Evolutionary conservation across 2,113 vertebrate genomes (phyloP), one percentile per base, ranked within the genome.

Genomic region (Hypocryptadius cinnamomeus): DNA sequence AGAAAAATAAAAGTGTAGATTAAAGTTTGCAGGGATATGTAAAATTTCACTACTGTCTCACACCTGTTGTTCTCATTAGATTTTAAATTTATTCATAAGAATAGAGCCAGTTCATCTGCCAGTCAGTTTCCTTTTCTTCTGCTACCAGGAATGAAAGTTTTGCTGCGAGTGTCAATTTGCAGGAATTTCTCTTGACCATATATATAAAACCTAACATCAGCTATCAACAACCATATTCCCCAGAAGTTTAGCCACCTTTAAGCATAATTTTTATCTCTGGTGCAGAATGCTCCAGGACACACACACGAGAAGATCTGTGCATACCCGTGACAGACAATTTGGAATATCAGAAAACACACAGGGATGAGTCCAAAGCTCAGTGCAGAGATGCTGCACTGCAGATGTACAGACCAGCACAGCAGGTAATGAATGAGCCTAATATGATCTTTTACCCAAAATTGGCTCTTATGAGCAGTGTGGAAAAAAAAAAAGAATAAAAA

Each of bases 1-100:
- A 95, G 81, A 91, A 89, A 93, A 91, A 90, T 57, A 89, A 87
- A 91, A 87, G 24, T 35, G 33, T 65, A 73, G 64, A 95, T 85
- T 78, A 85, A 95, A 90, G 85, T 64, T 39, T 59, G 65, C 59
- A 27, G 63, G 35, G 21, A 20, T 60, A 56, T 61, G 30, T 50
- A 65, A 94, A 87, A 90, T 76, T 72, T 69, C 70, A 57, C 33
- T 20, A 24, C 30, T 30, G n/a, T 45, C 33, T 51, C 85, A 51
- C 45, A 92, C 50, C 39, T 64, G 28, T 66, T 50, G 35, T 53
- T 90, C 64, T 69, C 14, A 15, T 81, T 59, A n/a, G 61, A 51
- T 88, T 95, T 87, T 56, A 69, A 79, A 76, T 87, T 69, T 65
- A 87, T 69, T 63, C 20, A 20, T 76, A 72, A 69, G 64, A 66